Conservation (phyloP, 2,888 invertebrate species). For the Drosophila robusta region DNA sequence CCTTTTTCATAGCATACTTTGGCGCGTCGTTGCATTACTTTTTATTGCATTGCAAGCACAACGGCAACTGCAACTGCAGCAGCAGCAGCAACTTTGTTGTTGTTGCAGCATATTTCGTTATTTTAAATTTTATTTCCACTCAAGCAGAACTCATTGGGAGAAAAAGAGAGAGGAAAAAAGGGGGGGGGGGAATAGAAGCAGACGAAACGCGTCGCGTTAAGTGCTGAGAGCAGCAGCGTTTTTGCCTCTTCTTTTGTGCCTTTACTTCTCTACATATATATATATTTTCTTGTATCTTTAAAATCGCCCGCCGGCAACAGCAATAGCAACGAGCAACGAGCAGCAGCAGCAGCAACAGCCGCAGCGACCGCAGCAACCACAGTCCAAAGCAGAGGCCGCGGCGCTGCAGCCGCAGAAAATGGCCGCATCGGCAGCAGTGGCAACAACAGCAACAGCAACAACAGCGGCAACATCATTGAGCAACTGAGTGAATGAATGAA, state of each 20-base stretch:
- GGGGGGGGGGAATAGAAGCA: constrained; percentile 8
- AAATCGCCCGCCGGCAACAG: constrained; percentile 50
- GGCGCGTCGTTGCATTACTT: constrained; percentile 54
- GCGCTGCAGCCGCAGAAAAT: constrained; percentile 60
- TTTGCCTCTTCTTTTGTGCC: constrained; percentile 20
- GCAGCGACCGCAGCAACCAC: constrained; percentile 23
- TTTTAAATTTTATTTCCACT: constrained; percentile 69
- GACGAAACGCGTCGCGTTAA: constrained; percentile 35
- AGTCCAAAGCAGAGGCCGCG: constrained; percentile 33
- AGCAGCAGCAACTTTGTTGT: constrained; percentile 34
- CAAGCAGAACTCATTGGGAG: constrained; percentile 54
- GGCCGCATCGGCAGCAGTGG: constrained; percentile 49
- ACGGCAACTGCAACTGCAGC: constrained; percentile 17
- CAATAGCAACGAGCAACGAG: constrained; percentile 4
- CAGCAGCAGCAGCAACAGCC: constrained; percentile 7
- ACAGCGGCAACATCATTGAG: constrained; percentile 19
- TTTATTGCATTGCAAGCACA: constrained; percentile 52
- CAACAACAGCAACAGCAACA: constrained; percentile 26
- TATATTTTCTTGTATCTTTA: constrained; percentile 43
- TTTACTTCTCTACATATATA: constrained; percentile 27
- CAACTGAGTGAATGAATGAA: constrained; percentile 57
- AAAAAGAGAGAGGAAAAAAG: not conserved
- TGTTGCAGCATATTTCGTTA: constrained; percentile 58
- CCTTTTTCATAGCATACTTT: constrained; percentile 40
- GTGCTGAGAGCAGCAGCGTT: constrained; percentile 49